Percentiles rank a stretch among this genome's conserved stretches.
phyloP scores from a whole-genome alignment of 2,113 vertebrate genomes.

The Orientallactaga bullata region DNA sequence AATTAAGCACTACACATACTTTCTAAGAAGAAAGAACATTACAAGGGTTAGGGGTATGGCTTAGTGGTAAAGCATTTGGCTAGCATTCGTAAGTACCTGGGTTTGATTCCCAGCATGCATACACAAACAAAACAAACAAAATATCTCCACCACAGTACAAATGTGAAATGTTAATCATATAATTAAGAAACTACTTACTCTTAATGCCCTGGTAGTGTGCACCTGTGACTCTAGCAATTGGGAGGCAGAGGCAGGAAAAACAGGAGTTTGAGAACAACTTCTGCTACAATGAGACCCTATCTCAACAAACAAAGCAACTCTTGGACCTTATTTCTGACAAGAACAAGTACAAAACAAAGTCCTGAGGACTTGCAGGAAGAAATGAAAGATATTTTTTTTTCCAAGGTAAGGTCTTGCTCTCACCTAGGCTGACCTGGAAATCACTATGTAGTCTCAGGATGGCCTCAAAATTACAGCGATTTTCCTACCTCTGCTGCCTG shows the following conservation, averaged over 20 bases:
- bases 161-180: background rate
- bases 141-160: background rate
- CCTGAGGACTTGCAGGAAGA: background rate
- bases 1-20: background rate
- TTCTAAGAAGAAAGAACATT: slow-evolving; percentile 28
- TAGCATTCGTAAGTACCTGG: background rate
- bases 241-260: background rate
- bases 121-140: background rate
- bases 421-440: too few species aligned
- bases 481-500: too few species aligned
- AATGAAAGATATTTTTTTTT: background rate
- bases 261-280: background rate
- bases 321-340: background rate
- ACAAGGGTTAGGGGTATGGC: background rate
- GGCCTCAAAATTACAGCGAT: too few species aligned
- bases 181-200: background rate
- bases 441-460: too few species aligned
- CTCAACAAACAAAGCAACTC: background rate
- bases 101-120: background rate
- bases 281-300: background rate
- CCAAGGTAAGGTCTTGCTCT: too few species aligned
- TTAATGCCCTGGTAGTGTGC: background rate
- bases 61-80: background rate
- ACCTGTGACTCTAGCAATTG: background rate
- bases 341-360: background rate